Percentiles rank a stretch among this genome's conserved stretches.
phyloP scores from a whole-genome alignment of 2,113 vertebrate species.

The Leptobrachium ailaonicum region DNA sequence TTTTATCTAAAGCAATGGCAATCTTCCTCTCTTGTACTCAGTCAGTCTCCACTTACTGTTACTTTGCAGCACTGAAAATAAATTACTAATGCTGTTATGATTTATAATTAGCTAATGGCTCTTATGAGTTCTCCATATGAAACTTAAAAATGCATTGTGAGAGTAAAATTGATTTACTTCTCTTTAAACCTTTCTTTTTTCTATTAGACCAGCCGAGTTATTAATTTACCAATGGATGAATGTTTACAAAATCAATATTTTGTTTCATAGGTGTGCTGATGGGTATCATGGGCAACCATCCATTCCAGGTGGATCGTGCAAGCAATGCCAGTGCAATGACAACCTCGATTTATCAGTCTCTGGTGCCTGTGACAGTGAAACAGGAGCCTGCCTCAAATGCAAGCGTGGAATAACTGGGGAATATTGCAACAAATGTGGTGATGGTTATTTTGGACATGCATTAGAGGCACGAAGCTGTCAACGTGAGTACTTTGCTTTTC shows the following conservation, averaged over 20 bases:
- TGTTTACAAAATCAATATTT: conserved; percentile 12
- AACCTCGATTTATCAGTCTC: conserved; percentile 88
- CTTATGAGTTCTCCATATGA: no score
- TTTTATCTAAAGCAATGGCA: no score
- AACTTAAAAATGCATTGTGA: no score
- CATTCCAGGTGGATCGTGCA: conserved; percentile 82
- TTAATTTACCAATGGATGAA: no score
- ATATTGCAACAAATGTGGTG: conserved; percentile 82
- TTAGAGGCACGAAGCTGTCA: conserved; percentile 83
- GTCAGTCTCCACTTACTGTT: no score
- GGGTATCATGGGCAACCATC: conserved; percentile 87
- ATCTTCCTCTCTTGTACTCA: no score
- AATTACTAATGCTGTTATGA: no score
- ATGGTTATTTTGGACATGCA: conserved; percentile 91
- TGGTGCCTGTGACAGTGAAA: conserved; percentile 89
- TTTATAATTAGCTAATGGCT: no score
- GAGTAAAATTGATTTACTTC: no score
- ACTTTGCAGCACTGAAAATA: no score
- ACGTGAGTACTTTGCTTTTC: conserved; percentile 73
- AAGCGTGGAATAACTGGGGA: conserved; percentile 82
- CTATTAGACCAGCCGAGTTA: no score
- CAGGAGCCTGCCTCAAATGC: conserved; percentile 89
- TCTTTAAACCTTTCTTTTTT: no score
- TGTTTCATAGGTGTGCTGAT: conserved; percentile 81
- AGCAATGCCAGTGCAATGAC: conserved; percentile 84